A percentile compares a stretch with the other conserved stretches of the same genome.
phyloP scores from a whole-genome alignment of 2,888 invertebrate genomes.

The Nasonia oneida region DNA sequence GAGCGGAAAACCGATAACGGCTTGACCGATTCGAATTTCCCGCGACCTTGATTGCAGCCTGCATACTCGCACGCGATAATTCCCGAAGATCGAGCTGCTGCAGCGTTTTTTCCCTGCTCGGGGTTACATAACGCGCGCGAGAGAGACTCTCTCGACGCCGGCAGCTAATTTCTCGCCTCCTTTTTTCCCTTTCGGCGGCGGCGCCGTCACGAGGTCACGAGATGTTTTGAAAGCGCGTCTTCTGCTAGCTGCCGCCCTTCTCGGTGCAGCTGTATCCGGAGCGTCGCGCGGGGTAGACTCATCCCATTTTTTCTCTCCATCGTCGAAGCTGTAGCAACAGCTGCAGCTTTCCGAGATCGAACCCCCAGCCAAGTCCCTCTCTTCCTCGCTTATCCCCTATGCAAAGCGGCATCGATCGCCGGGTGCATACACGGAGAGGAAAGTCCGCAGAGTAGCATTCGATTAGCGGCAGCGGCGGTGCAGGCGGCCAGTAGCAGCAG shows the following conservation, averaged over 20 bases:
- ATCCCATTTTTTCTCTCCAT: not conserved
- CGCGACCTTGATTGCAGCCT: conserved; percentile 34
- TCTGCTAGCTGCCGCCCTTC: conserved; percentile 38
- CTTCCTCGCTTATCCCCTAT: not conserved
- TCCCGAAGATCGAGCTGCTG: not conserved
- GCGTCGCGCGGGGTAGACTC: not conserved
- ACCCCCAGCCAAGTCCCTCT: not conserved
- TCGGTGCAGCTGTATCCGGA: conserved; percentile 15
- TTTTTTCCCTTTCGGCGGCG: not conserved
- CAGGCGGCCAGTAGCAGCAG: not conserved
- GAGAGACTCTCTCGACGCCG: not conserved
- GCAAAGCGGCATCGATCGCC: conserved; percentile 33
- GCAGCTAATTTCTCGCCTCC: not conserved
- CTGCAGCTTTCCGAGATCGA: not conserved
- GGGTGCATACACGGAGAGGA: not conserved
- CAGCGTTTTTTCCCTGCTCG: not conserved
- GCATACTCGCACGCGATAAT: too few species aligned
- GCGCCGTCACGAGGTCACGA: conserved; percentile 1
- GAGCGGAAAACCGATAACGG: conserved; percentile 4
- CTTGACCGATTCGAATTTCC: conserved; percentile 24
- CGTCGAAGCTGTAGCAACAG: not conserved
- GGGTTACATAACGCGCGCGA: conserved; percentile 3
- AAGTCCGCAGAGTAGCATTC: not conserved
- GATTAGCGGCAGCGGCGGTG: not conserved
- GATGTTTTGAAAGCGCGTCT: conserved; percentile 21